Evolutionary conservation across 2,113 vertebrate genomes (phyloP), one percentile per base, ranked within the genome.

Genomic region (Eira barbara): DNA sequence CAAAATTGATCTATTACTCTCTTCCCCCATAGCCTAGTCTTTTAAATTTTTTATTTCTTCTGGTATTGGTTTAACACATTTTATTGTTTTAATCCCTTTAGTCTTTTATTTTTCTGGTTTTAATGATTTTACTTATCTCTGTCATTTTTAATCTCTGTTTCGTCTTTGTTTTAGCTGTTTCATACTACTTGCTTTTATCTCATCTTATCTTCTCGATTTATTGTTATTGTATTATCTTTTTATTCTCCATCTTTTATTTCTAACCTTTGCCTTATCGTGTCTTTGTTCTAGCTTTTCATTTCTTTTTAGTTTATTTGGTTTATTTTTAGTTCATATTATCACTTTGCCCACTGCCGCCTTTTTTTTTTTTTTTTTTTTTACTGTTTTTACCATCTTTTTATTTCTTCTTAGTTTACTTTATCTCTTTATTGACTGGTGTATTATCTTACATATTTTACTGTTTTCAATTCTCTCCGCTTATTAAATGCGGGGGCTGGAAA

Each of bases 211-310:
- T 94, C 90, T 89, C 96, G 87, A 97, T 89, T 97, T 98, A 98
- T 96, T 97, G 94, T 96, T 96, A 94, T 94, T 97, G 91, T 94
- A 94, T 96, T 96, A 97, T 86, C 95, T 97, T 85, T 91, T 92
- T 93, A 83, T 89, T 96, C 89, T 65, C 27, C 52, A 39, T 94
- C 88, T 96, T 90, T 97, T 96, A 96, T 94, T 92, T 94, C 95
- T 94, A 92, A 97, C 97, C 97, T 96, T 97, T 96, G 88, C 87
- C 90, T 93, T 91, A 94, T 92, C 23, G 0, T 76, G 63, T 57
- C 95, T 98, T 98, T 97, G 94, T 97, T 97, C 87, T 94, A 59
- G 52, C 87, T 95, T 97, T 98, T 97, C 74, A 97, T 97, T 98
- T 98, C 94, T 97, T 96, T 94, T 94, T 59, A 95, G 94, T 61